phyloP scores from a whole-genome alignment of 30 jellyfish, hydroid and myxozoan genomes.

The Aurelia aurita complex sp. Pacific region DNA sequence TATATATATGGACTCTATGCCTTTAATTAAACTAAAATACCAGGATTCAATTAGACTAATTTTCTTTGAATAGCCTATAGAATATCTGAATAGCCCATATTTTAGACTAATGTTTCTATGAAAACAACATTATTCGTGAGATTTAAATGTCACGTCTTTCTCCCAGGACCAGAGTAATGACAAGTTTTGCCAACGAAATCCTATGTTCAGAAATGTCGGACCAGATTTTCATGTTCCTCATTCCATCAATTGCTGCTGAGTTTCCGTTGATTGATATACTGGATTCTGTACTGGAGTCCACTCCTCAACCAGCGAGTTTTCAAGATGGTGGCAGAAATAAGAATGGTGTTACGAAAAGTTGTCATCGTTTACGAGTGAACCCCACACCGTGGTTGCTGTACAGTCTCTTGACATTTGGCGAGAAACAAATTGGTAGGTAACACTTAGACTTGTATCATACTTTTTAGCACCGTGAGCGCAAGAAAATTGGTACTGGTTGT shows the following conservation, averaged over 20 bases:
- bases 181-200: slow-evolving; percentile 64
- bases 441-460: no score
- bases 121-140: no score
- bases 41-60: no score
- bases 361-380: background rate
- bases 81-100: no score
- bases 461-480: no score
- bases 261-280: slow-evolving; percentile 49
- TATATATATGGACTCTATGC: no score
- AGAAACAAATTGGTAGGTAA: slow-evolving; percentile 72
- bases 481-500: no score
- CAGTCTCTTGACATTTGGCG: slow-evolving; percentile 67
- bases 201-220: slow-evolving; percentile 84
- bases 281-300: slow-evolving; percentile 27
- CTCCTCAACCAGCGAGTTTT: background rate
- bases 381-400: slow-evolving; percentile 83
- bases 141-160: no score
- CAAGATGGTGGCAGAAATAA: background rate
- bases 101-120: no score
- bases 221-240: slow-evolving; percentile 77
- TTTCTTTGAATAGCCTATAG: no score
- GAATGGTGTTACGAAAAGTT: background rate
- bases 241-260: slow-evolving; percentile 73
- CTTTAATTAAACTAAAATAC: no score
- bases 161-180: slow-evolving; percentile 43